These are phyloP conservation scores for Apamea sordens DNA, from an alignment of 2,888 invertebrate genomes.

Conservation along the genomic window DNA sequence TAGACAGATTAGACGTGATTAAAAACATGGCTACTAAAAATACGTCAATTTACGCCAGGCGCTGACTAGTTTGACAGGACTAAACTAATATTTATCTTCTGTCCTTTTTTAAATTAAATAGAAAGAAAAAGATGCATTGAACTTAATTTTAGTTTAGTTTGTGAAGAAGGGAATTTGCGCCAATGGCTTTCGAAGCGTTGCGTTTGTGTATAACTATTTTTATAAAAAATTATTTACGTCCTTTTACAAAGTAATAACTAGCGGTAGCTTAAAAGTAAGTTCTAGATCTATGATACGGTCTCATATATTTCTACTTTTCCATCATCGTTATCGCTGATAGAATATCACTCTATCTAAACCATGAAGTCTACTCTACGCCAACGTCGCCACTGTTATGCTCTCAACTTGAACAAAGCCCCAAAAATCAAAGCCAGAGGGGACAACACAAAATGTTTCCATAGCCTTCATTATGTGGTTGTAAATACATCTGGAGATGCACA, in stretches of 20 bases:
- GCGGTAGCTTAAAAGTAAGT: neutral
- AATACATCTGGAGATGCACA: conserved; percentile 40
- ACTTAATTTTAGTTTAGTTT: too few species aligned
- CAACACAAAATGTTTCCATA: conserved; percentile 51
- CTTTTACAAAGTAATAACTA: too few species aligned
- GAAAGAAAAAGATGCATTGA: too few species aligned
- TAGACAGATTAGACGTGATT: too few species aligned
- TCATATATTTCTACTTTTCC: neutral
- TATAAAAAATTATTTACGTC: too few species aligned
- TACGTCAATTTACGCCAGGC: too few species aligned
- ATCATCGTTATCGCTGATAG: neutral
- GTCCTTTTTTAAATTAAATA: too few species aligned
- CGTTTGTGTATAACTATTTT: neutral
- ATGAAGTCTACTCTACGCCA: neutral
- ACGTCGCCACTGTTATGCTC: neutral
- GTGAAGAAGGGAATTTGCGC: too few species aligned
- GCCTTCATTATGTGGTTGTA: conserved; percentile 57
- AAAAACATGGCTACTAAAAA: too few species aligned
- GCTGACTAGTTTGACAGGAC: too few species aligned
- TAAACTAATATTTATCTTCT: too few species aligned
- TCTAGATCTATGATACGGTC: neutral
- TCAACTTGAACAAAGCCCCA: conserved; percentile 15
- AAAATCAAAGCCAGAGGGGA: conserved; percentile 39
- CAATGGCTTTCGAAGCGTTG: neutral
- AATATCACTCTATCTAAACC: neutral